Evolutionary conservation across 2,797 vertebrate genomes (phyloP), one percentile per base, ranked within the genome.

Genomic region (Nasua narica): DNA sequence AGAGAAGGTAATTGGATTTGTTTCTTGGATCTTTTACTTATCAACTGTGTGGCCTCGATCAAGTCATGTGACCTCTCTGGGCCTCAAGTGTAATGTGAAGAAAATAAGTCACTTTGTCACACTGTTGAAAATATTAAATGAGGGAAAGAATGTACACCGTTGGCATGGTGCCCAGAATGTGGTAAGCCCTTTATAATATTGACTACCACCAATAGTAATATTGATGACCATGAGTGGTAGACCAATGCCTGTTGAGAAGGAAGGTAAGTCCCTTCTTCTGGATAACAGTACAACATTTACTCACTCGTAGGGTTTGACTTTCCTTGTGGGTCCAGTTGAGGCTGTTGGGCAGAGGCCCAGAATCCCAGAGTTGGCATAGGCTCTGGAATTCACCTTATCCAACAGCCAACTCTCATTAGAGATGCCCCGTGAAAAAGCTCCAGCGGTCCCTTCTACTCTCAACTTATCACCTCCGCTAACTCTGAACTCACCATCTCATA

Each of bases 151-250:
- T 18, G 54, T 25, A 19, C 3, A 35, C 27, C 78, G 18, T n/a
- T 87, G 91, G 93, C 94, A 14, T 27, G 60, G 48, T 7, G 46
- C 77, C 50, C 82, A 29, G 46, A 23, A 1, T 85, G 67, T 46
- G 78, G 90, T 65, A 40, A 90, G 54, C 74, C 27, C 74, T 74
- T 91, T 60, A 43, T 72, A 88, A 94, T 77, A 88, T 70, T 81
- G 67, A 67, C 78, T 78, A 72, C 65, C 19, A 23, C 25, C 48
- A 79, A 60, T 43, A 83, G 79, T 40, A 40, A 87, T n/a, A 84
- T 25, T 52, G 67, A 29, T 94, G n/a, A 60, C 27, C 13, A 1
- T 4, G 52, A 27, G 3, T 4, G 56, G 12, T 69, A 27, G 77
- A 90, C 50, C 82, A 0, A 40, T 4, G 46, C 12, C 14, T 15